Evolutionary conservation across 2,113 vertebrate species (phyloP).

Genomic region (Boleophthalmus pectinirostris): DNA sequence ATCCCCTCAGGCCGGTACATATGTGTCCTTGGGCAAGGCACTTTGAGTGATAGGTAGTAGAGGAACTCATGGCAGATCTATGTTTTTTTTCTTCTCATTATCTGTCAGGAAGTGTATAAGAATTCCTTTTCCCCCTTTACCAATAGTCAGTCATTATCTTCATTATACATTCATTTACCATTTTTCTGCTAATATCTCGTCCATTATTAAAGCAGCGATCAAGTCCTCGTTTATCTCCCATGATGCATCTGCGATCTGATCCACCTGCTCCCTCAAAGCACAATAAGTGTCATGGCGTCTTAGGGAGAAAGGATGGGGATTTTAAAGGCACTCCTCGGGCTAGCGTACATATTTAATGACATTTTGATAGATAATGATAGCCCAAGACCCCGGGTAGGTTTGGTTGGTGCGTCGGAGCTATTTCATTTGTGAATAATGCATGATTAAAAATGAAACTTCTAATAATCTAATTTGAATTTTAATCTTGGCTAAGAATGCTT

Average conservation of each 20-base stretch:
- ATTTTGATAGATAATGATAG: slow-evolving; percentile 74
- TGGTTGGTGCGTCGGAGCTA: slow-evolving; percentile 51
- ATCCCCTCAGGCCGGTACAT: no score
- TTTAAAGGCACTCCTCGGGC: slow-evolving; percentile 63
- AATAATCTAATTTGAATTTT: slow-evolving; percentile 71
- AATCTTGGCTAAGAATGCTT: slow-evolving; percentile 40
- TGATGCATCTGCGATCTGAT: slow-evolving; percentile 32
- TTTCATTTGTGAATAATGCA: slow-evolving; percentile 76
- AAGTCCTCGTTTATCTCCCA: slow-evolving; percentile 22
- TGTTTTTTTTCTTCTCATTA: no score
- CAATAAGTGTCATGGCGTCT: slow-evolving; percentile 35
- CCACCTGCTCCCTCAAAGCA: slow-evolving; percentile 25
- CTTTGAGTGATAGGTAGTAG: no score
- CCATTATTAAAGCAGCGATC: slow-evolving; percentile 25
- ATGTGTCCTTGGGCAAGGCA: no score
- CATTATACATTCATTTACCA: background rate
- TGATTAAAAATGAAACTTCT: slow-evolving; percentile 74
- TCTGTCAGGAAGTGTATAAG: no score
- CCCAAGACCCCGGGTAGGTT: slow-evolving; percentile 59
- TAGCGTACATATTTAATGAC: slow-evolving; percentile 71
- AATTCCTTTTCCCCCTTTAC: background rate
- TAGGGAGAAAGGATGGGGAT: slow-evolving; percentile 45
- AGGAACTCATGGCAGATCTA: no score
- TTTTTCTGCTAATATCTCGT: background rate
- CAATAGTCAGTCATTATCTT: background rate